phyloP scores from a whole-genome alignment of 2,888 invertebrate species.

The Zootermopsis nevadensis region DNA sequence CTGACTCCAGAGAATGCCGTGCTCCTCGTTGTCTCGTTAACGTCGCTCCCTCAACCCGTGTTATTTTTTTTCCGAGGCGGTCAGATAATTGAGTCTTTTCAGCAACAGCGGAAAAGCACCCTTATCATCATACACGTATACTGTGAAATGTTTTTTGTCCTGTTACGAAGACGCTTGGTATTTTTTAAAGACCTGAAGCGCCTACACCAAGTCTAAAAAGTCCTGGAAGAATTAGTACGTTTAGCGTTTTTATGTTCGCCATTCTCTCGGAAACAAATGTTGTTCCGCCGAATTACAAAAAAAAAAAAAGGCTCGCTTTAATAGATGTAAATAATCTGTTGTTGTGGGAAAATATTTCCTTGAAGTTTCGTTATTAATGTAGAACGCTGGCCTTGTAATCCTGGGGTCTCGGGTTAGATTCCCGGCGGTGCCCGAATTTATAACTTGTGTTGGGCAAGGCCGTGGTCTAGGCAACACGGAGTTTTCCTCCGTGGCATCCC shows the following conservation, averaged over 20 bases:
- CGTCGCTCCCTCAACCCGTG: neutral
- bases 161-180: neutral
- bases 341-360: too few relatives aligned
- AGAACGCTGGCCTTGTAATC: too few relatives aligned
- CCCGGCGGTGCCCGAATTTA: too few relatives aligned
- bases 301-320: too few relatives aligned
- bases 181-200: neutral
- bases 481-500: too few relatives aligned
- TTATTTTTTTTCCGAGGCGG: neutral
- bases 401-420: too few relatives aligned
- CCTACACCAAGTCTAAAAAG: neutral
- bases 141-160: neutral
- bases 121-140: conserved; percentile 29
- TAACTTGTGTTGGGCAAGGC: too few relatives aligned
- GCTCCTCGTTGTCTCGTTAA: neutral
- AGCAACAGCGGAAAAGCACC: conserved; percentile 21
- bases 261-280: neutral
- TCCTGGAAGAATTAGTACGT: neutral
- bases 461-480: too few relatives aligned
- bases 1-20: neutral
- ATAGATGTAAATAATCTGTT: too few relatives aligned
- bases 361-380: too few relatives aligned
- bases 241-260: neutral
- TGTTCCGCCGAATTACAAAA: neutral
- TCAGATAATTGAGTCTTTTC: conserved; percentile 40